Evolutionary conservation across 2,797 vertebrate genomes (phyloP).

Genomic region (Pterois miles): DNA sequence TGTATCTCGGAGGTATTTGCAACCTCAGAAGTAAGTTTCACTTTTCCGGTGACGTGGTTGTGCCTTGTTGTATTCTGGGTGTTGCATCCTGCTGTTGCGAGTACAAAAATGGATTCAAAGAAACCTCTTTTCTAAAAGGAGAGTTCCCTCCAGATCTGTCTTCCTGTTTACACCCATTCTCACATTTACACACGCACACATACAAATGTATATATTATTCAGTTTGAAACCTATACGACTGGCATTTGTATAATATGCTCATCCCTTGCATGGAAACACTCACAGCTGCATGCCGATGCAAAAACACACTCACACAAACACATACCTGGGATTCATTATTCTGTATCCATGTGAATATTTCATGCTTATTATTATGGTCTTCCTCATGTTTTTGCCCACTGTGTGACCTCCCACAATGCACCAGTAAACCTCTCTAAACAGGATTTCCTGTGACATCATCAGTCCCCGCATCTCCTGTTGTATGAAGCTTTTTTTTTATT

Average conservation of each 20-base stretch:
- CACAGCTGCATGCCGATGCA: background rate
- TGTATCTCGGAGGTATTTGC: constrained; percentile 20
- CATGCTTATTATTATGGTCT: background rate
- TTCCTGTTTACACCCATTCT: constrained; percentile 70
- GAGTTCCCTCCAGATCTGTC: constrained; percentile 35
- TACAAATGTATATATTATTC: background rate
- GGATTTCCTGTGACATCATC: constrained; percentile 57
- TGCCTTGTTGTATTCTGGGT: constrained; percentile 59
- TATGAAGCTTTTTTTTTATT: background rate
- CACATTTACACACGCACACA: constrained; percentile 16
- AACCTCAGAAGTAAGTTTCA: constrained; percentile 60
- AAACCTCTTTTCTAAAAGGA: constrained; percentile 64
- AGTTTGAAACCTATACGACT: background rate
- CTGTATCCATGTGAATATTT: background rate
- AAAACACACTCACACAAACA: background rate
- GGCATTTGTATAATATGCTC: background rate
- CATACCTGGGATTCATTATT: background rate
- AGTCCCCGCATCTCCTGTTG: background rate
- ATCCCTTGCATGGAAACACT: background rate
- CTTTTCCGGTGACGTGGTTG: constrained; percentile 59
- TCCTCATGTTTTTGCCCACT: background rate
- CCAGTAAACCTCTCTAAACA: constrained; percentile 34
- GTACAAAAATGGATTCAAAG: constrained; percentile 72
- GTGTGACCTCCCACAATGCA: constrained; percentile 25
- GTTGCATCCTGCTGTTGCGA: constrained; percentile 67